Evolutionary conservation across 2,113 vertebrate genomes (phyloP).

Genomic region (Anhinga rufa): DNA sequence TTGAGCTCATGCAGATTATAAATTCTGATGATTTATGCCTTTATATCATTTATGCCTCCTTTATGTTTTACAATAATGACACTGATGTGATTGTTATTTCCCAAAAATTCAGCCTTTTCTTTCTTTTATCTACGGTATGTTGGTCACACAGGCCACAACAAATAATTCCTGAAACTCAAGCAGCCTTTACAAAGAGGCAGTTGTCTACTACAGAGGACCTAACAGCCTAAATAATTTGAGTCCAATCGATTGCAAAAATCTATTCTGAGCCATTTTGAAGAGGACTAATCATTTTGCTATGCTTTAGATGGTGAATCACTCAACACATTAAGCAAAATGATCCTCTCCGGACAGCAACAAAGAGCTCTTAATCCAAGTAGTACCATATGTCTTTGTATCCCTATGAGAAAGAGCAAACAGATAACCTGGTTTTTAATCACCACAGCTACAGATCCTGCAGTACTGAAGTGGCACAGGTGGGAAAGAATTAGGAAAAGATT

Average conservation of each 20-base stretch:
- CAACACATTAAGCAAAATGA: not conserved
- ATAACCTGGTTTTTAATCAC: not conserved
- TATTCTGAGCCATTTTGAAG: not conserved
- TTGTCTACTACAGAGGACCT: not conserved
- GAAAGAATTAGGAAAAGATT: not conserved
- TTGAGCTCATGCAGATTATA: not conserved
- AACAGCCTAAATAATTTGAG: not conserved
- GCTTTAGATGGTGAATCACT: not conserved
- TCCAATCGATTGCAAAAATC: not conserved
- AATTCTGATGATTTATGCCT: not conserved
- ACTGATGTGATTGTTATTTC: not conserved
- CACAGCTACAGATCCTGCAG: not conserved
- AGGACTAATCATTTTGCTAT: not conserved
- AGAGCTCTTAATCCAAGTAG: not conserved
- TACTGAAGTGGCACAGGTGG: not conserved
- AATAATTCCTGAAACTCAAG: not conserved
- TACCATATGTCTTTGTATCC: not conserved
- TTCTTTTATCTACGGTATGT: not conserved
- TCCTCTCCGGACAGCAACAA: not conserved
- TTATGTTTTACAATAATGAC: not conserved
- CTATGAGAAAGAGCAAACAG: not conserved
- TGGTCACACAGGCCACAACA: not conserved
- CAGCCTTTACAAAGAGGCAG: not conserved
- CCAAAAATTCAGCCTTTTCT: not conserved
- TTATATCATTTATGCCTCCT: not conserved